Percentiles rank a stretch among this genome's conserved stretches.
Conservation (phyloP, 2,888 invertebrate species). For the Scelioninae gen. 1 region DNA sequence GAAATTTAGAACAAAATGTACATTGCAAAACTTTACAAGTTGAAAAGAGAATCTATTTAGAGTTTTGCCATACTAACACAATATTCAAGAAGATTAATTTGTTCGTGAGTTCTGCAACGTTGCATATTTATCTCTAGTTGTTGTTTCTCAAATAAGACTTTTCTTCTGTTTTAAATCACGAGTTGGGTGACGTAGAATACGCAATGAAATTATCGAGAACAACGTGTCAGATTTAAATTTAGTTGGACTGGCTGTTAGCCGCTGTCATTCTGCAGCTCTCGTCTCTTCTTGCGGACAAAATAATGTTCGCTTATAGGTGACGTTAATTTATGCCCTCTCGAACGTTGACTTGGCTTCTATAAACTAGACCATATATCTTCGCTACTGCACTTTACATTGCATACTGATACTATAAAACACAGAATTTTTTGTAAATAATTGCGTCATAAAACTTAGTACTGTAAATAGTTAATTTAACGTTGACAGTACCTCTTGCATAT, state of each 20-base stretch:
- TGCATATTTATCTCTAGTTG: constrained; percentile 33
- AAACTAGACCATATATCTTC: constrained; percentile 78
- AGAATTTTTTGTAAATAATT: constrained; percentile 73
- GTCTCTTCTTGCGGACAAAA: constrained; percentile 21
- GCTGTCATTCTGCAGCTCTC: constrained; percentile 34
- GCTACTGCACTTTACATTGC: constrained; percentile 65
- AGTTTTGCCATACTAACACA: background rate
- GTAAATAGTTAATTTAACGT: constrained; percentile 74
- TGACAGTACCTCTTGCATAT: constrained; percentile 42
- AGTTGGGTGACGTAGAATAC: constrained; percentile 38
- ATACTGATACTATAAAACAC: constrained; percentile 33
- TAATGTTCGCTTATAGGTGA: constrained; percentile 52
- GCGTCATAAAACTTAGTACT: constrained; percentile 67
- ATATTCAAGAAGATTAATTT: constrained; percentile 30
- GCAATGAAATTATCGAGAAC: constrained; percentile 58
- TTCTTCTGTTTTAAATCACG: constrained; percentile 33
- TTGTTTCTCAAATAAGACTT: constrained; percentile 36
- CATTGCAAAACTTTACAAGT: too few species aligned
- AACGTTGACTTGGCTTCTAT: constrained; percentile 74
- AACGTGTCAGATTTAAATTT: constrained; percentile 55
- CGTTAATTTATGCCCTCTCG: constrained; percentile 75
- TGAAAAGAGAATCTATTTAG: background rate
- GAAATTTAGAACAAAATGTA: too few species aligned
- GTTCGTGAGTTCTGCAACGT: constrained; percentile 11
- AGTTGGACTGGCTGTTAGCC: constrained; percentile 44